A percentile compares a stretch with the other conserved stretches of the same genome.
These are phyloP conservation scores for Dendrolimus pini DNA, from an alignment of 2,888 invertebrate genomes.

Conservation along the genomic window DNA sequence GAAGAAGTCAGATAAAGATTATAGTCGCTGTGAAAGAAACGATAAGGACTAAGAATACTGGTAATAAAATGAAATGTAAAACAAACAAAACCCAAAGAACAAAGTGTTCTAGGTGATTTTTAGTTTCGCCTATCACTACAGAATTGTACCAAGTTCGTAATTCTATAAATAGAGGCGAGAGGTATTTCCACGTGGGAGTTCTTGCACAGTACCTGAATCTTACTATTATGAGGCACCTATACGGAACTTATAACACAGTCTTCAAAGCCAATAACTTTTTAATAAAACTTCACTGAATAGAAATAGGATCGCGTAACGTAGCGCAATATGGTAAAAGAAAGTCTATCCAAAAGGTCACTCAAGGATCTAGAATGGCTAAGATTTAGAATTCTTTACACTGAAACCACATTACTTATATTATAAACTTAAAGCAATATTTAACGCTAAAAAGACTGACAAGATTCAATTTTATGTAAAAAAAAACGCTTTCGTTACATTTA, in stretches of 20 bases:
- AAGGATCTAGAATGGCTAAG: slow-evolving; percentile 61
- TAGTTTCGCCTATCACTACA: slow-evolving; percentile 46
- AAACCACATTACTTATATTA: slow-evolving; percentile 50
- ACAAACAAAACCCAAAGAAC: too few relatives aligned
- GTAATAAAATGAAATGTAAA: too few relatives aligned
- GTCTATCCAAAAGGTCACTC: slow-evolving; percentile 68
- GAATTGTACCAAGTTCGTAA: slow-evolving; percentile 55
- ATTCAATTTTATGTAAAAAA: slow-evolving; percentile 25
- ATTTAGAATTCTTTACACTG: slow-evolving; percentile 52
- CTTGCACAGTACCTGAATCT: slow-evolving; percentile 59
- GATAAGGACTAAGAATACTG: too few relatives aligned
- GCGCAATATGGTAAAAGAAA: slow-evolving; percentile 69
- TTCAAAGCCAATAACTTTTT: slow-evolving; percentile 32
- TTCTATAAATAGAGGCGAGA: slow-evolving; percentile 71
- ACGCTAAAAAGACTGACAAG: slow-evolving; percentile 41
- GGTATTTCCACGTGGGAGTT: slow-evolving; percentile 75
- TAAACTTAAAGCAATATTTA: slow-evolving; percentile 46
- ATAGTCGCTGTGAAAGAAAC: too few relatives aligned
- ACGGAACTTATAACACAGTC: slow-evolving; percentile 59
- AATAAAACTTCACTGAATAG: slow-evolving; percentile 33
- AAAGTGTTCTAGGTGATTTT: slow-evolving; percentile 19
- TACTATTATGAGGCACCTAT: slow-evolving; percentile 53
- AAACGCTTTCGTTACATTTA: too few relatives aligned
- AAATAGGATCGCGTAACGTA: slow-evolving; percentile 36
- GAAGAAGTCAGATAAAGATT: too few relatives aligned